Evolutionary conservation across 2,797 vertebrate species (phyloP).

Genomic region (Anableps anableps): DNA sequence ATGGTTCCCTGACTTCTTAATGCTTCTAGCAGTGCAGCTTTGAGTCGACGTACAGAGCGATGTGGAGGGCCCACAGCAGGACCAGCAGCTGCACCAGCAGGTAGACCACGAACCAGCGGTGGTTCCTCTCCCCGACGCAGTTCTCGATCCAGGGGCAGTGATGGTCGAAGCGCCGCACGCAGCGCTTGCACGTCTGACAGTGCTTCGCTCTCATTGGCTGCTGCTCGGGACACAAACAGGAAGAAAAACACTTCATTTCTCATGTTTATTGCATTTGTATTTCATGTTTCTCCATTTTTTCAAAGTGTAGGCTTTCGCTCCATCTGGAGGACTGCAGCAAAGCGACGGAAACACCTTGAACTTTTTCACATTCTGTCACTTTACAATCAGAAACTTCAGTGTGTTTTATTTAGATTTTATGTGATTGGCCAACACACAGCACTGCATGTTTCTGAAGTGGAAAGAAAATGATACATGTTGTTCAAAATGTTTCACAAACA

Average conservation of each 20-base stretch:
- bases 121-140: conserved; percentile 94
- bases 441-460: too few relatives aligned
- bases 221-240: conserved; percentile 69
- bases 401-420: too few relatives aligned
- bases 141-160: conserved; percentile 98
- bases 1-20: background rate
- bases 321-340: background rate
- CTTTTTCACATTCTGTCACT: background rate
- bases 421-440: too few relatives aligned
- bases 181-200: conserved; percentile 90
- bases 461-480: background rate
- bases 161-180: conserved; percentile 92
- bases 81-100: conserved; percentile 86
- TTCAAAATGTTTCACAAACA: background rate
- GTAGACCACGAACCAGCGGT: conserved; percentile 91
- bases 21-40: background rate
- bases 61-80: conserved; percentile 86
- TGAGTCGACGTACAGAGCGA: conserved; percentile 85
- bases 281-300: too few relatives aligned
- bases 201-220: conserved; percentile 94
- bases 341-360: background rate
- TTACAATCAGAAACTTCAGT: background rate
- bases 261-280: too few relatives aligned
- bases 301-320: background rate
- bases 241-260: background rate